Evolutionary conservation across 2,888 invertebrate species (phyloP), one percentile per base, ranked within the genome.

Genomic region (Arctia plantaginis): DNA sequence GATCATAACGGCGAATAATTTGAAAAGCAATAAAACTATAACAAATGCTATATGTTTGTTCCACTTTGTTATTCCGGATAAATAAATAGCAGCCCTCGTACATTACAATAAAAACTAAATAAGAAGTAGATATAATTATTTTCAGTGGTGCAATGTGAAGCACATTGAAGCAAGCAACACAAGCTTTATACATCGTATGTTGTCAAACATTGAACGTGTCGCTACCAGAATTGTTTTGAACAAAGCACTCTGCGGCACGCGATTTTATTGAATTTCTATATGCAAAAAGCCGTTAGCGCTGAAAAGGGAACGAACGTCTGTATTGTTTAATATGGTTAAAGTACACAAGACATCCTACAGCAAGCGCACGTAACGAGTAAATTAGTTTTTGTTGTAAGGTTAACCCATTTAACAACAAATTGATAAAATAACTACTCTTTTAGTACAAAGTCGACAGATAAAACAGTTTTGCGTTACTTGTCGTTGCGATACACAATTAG

Each of bases 251-350:
- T 71, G 74, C 77, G 75, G 73, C 82, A 85, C 82, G 78, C 79
- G 77, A 79, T 82, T 81, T 81, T 81, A 84, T 85, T 83, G 77
- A 84, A 81, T 84, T 84, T 78, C 62, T 75, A 72, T 78, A 72
- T 68, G 73, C 75, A 80, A 80, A 83, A 84, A 70, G 71, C 47
- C 71, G 78, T 82, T 77, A 77, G 68, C 64, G 35, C 72, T 75
- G 72, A 65, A 78, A 80, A 77, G 71, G 69, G 72, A 78, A 80
- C 66, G 69, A 64, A 77, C 72, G 66, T 74, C 47, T 67, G 73
- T 75, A 71, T 72, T 76, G 72, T 79, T 74, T 78, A 73, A 77
- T 62, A 59, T 33, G 30, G 72, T 69, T 69, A 64, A 12, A 30
- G 66, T 75, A 72, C 73, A 71, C 71, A 64, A 59, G 27, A 55